Conservation (phyloP, 2,797 vertebrate genomes). For the Dallia pectoralis region DNA sequence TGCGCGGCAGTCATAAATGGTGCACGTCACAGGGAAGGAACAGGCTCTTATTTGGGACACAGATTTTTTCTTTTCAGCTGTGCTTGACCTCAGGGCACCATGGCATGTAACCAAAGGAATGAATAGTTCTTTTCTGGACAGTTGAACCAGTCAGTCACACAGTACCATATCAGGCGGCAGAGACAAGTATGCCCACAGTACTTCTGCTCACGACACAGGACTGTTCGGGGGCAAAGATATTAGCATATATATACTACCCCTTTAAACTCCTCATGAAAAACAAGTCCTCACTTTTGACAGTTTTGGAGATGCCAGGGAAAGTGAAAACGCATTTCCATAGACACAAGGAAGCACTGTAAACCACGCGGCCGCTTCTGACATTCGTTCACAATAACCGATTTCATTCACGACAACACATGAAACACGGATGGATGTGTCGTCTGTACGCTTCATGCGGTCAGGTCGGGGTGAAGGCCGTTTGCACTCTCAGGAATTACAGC, state of each 20-base stretch:
- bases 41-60: constrained; percentile 16
- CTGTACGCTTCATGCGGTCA: background rate
- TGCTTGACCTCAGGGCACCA: constrained; percentile 63
- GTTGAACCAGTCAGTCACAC: constrained; percentile 67
- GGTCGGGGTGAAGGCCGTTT: background rate
- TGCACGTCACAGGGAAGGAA: too few species aligned
- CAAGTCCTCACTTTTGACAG: background rate
- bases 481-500: background rate
- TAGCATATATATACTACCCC: background rate
- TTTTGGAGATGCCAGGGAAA: background rate
- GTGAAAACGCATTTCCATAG: constrained; percentile 48
- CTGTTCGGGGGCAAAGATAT: constrained; percentile 26
- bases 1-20: background rate
- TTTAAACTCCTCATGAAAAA: background rate
- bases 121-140: constrained; percentile 71
- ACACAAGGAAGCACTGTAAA: constrained; percentile 27
- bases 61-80: constrained; percentile 54
- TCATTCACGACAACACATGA: background rate
- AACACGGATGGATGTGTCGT: background rate
- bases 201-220: constrained; percentile 47
- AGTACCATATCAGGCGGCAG: constrained; percentile 60
- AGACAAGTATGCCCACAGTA: constrained; percentile 66
- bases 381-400: background rate
- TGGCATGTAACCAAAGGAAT: constrained; percentile 68
- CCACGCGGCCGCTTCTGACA: constrained; percentile 4